phyloP scores from a whole-genome alignment of 2,797 vertebrate genomes.

The Brachyalestes nurse region DNA sequence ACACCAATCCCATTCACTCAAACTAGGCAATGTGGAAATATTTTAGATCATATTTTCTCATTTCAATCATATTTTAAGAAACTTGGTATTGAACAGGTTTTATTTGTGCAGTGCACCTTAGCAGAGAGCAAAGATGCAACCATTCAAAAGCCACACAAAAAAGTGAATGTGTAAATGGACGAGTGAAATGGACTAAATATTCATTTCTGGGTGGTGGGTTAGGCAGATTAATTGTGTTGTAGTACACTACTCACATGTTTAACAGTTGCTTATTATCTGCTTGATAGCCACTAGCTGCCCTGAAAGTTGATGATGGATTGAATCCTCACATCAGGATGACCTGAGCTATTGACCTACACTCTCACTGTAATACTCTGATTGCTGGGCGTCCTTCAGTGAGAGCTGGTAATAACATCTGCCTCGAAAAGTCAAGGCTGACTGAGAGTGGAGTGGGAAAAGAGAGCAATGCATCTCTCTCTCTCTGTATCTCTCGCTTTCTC shows the following conservation, averaged over 20 bases:
- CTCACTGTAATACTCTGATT: conserved; percentile 14
- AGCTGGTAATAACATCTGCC: conserved; percentile 3
- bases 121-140: background rate
- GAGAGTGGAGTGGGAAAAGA: background rate
- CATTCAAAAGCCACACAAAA: background rate
- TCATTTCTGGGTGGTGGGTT: background rate
- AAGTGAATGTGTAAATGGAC: background rate
- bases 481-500: background rate
- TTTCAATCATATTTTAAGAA: background rate
- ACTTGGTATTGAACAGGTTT: background rate
- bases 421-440: background rate
- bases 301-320: background rate
- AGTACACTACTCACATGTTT: background rate
- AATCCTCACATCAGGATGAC: background rate
- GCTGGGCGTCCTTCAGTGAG: conserved; percentile 3
- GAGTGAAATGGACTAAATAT: background rate
- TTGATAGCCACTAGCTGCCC: background rate
- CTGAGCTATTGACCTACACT: background rate
- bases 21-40: background rate
- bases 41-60: background rate
- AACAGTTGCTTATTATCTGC: background rate
- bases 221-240: background rate
- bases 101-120: background rate
- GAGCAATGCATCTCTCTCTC: background rate
- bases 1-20: background rate